Percentiles rank a stretch among this genome's conserved stretches.
phyloP scores from a whole-genome alignment of 2,888 invertebrate genomes.

The Tachina grossa region DNA sequence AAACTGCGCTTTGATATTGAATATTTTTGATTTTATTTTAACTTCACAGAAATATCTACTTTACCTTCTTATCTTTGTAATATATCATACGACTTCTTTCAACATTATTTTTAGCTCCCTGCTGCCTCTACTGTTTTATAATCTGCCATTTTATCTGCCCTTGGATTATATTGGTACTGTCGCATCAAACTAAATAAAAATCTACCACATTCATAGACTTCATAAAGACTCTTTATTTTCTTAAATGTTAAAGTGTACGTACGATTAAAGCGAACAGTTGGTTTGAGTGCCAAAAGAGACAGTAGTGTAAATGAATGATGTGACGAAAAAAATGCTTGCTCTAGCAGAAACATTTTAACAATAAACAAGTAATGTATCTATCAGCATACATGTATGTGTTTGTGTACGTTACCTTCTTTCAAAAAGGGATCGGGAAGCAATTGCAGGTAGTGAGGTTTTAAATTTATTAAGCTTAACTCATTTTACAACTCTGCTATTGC shows the following conservation, averaged over 20 bases:
- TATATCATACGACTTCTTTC: not conserved
- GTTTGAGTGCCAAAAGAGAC: not conserved
- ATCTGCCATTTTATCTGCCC: slow-evolving; percentile 39
- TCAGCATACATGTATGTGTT: too few species aligned
- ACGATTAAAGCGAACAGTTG: slow-evolving; percentile 7
- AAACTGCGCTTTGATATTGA: too few species aligned
- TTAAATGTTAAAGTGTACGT: slow-evolving; percentile 62
- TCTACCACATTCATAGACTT: slow-evolving; percentile 63
- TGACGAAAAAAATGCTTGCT: too few species aligned
- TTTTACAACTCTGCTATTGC: too few species aligned
- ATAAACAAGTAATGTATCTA: too few species aligned
- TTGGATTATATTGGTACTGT: slow-evolving; percentile 40
- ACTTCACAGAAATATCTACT: too few species aligned
- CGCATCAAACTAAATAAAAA: slow-evolving; percentile 59
- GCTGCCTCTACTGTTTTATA: slow-evolving; percentile 27
- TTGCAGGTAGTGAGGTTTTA: too few species aligned
- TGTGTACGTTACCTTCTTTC: too few species aligned
- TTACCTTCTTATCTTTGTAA: not conserved
- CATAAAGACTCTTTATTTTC: slow-evolving; percentile 61
- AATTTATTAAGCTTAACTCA: too few species aligned
- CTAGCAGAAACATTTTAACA: too few species aligned
- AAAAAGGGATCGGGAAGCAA: too few species aligned
- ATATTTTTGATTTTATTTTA: too few species aligned
- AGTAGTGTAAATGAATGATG: slow-evolving; percentile 16
- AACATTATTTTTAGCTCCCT: not conserved